phyloP scores from a whole-genome alignment of 1,140 invertebrate species.

The Pomacea maculata region DNA sequence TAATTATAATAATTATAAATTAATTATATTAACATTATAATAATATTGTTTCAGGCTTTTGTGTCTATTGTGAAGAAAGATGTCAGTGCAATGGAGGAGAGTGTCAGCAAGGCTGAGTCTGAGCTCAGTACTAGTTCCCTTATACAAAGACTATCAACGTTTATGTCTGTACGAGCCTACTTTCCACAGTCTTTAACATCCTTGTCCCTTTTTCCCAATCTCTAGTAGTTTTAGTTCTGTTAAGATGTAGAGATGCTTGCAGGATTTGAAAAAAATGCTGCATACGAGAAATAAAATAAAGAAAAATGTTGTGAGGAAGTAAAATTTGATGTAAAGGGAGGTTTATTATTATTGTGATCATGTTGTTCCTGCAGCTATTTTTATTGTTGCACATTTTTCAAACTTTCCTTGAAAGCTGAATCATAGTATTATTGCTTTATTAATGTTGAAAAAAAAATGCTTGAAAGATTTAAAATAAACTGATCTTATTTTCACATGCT shows the following conservation, averaged over 20 bases:
- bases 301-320: background rate
- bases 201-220: background rate
- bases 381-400: no score
- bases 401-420: background rate
- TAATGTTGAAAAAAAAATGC: background rate
- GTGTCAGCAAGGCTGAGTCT: conserved; percentile 54
- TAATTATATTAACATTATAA: background rate
- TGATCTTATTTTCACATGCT: background rate
- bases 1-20: background rate
- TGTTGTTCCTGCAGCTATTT: background rate
- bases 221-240: background rate
- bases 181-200: background rate
- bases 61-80: conserved; percentile 48
- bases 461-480: background rate
- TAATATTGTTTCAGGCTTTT: conserved; percentile 50
- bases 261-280: background rate
- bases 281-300: background rate
- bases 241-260: background rate
- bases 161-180: conserved; percentile 51
- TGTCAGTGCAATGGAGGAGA: conserved; percentile 49
- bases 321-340: background rate
- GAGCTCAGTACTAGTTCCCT: conserved; percentile 46
- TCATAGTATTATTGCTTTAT: background rate
- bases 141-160: conserved; percentile 57
- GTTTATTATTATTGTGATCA: background rate